Evolutionary conservation across 2,113 vertebrate species (phyloP).

Genomic region (Charina bottae): DNA sequence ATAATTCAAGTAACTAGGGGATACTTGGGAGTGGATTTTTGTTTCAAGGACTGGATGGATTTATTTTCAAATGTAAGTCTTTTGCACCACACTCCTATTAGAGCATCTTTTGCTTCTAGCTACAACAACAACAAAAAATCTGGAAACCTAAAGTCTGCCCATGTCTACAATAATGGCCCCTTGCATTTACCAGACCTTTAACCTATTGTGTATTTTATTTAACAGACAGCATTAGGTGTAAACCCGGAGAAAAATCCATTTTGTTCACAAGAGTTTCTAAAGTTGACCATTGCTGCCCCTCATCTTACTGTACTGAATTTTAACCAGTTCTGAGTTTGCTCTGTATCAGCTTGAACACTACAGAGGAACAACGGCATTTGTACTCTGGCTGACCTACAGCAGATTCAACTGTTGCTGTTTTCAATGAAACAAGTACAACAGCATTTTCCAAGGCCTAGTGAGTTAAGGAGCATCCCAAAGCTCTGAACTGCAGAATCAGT

Average conservation of each 20-base stretch:
- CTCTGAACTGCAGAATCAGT: background rate
- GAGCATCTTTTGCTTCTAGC: background rate
- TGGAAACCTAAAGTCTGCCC: background rate
- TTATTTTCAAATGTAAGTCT: background rate
- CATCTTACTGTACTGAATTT: background rate
- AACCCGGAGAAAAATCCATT: slow-evolving; percentile 51
- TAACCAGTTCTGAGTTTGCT: slow-evolving; percentile 17
- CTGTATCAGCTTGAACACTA: slow-evolving; percentile 14
- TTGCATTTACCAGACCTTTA: slow-evolving; percentile 53
- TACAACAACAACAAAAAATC: background rate
- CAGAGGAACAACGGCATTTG: slow-evolving; percentile 11
- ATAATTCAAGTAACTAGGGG: background rate
- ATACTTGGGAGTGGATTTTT: background rate
- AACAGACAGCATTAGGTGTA: slow-evolving; percentile 25
- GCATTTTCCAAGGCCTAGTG: background rate
- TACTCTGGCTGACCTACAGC: slow-evolving; percentile 24
- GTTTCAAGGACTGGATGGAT: background rate
- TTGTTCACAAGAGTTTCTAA: background rate
- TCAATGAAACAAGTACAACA: slow-evolving; percentile 9
- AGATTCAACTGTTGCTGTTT: background rate
- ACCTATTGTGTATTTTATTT: slow-evolving; percentile 48
- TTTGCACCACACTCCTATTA: background rate
- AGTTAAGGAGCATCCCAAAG: background rate
- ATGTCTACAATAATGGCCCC: slow-evolving; percentile 9
- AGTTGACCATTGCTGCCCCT: background rate